phyloP scores from a whole-genome alignment of 2,113 vertebrate species.

The Eonycteris spelaea region DNA sequence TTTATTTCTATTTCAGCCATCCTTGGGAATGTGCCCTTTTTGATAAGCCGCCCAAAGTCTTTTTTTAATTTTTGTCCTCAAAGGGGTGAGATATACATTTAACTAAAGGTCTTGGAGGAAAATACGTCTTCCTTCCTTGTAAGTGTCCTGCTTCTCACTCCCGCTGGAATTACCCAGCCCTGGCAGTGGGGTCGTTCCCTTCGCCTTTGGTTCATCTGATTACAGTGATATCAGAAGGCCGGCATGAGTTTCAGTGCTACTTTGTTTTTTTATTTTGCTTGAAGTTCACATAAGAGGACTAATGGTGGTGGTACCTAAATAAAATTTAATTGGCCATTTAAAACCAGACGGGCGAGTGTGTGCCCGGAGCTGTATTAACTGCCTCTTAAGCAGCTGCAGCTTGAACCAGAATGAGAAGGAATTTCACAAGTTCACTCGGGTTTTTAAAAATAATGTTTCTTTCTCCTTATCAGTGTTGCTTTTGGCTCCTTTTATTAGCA shows the following conservation, averaged over 20 bases:
- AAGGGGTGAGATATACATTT: background rate
- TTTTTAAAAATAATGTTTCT: conserved; percentile 40
- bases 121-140: background rate
- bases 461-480: conserved; percentile 46
- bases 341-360: background rate
- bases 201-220: background rate
- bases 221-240: background rate
- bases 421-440: background rate
- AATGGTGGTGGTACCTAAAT: background rate
- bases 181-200: background rate
- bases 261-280: background rate
- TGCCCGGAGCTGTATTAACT: background rate
- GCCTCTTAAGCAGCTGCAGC: background rate
- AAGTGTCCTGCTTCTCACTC: background rate
- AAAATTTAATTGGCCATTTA: conserved; percentile 23
- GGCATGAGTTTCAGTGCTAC: background rate
- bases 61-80: too few species aligned
- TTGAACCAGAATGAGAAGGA: background rate
- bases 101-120: background rate
- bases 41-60: background rate
- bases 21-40: background rate
- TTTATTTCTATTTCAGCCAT: background rate
- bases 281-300: background rate
- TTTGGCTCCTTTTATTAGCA: conserved; percentile 43
- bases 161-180: background rate